Percentiles rank a stretch among this genome's conserved stretches.
phyloP scores from a whole-genome alignment of 2,888 invertebrate genomes.

The Dione vanillae region DNA sequence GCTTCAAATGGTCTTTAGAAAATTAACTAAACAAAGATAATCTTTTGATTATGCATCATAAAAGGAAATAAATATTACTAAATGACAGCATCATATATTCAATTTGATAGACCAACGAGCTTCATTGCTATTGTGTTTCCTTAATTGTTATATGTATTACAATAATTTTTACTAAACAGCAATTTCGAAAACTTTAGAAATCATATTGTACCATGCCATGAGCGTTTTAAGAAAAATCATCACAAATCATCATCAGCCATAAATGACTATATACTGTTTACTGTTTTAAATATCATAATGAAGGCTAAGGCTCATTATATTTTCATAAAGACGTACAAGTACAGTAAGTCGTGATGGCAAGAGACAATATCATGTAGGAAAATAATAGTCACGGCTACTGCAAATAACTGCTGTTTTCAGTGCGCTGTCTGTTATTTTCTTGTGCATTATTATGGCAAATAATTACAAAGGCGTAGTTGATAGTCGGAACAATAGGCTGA shows the following conservation, averaged over 20 bases:
- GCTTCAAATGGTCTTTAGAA: too few species aligned
- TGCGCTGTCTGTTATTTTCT: constrained; percentile 7
- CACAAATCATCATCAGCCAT: background rate
- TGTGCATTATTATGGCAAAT: constrained; percentile 2
- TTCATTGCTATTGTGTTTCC: too few species aligned
- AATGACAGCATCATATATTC: too few species aligned
- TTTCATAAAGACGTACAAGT: background rate
- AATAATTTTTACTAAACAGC: too few species aligned
- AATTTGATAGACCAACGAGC: too few species aligned
- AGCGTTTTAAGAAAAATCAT: background rate
- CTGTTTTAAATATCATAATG: too few species aligned
- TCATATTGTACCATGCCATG: too few species aligned
- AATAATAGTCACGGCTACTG: background rate
- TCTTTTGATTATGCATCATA: too few species aligned
- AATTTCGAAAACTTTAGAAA: too few species aligned
- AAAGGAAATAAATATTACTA: too few species aligned
- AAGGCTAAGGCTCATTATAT: background rate
- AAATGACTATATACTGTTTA: background rate
- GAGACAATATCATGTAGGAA: background rate
- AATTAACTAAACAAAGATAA: too few species aligned
- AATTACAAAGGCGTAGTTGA: constrained; percentile 10
- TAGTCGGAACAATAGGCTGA: constrained; percentile 1
- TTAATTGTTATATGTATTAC: too few species aligned
- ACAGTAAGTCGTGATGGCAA: background rate
- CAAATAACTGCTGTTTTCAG: constrained; percentile 6